Percentiles rank a stretch among this genome's conserved stretches.
phyloP scores from a whole-genome alignment of 2,888 invertebrate species.

The Osmoderma eremita region DNA sequence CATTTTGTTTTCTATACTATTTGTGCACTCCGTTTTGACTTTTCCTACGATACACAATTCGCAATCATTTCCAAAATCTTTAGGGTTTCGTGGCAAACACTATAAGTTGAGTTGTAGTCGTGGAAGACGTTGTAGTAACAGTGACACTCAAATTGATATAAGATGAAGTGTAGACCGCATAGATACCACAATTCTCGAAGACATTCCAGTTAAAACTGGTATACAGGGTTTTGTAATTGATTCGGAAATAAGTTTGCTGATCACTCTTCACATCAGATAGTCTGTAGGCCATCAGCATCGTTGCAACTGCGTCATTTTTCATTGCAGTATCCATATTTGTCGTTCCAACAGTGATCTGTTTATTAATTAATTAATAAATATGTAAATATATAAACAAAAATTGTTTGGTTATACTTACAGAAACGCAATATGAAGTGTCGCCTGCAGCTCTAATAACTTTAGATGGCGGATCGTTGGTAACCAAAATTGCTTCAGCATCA shows the following conservation, averaged over 20 bases:
- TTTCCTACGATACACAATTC: no score
- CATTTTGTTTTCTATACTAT: no score
- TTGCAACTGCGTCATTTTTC: neutral
- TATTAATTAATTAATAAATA: neutral
- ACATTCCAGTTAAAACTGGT: neutral
- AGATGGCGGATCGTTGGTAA: no score
- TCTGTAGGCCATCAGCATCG: neutral
- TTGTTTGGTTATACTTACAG: no score
- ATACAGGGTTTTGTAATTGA: neutral
- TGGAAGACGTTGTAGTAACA: neutral
- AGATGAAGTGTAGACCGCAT: neutral
- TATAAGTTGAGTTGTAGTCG: neutral
- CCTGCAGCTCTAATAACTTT: no score
- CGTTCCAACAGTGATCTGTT: neutral
- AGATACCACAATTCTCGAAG: neutral
- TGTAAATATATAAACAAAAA: neutral
- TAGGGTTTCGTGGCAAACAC: neutral
- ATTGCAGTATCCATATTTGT: slow-evolving; percentile 1
- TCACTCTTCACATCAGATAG: neutral
- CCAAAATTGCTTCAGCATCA: no score
- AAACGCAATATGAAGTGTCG: no score
- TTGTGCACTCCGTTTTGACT: no score
- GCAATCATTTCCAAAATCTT: neutral
- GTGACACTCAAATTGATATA: neutral
- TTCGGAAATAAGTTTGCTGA: neutral